Conservation (phyloP, 2,113 vertebrate species). For the Hydrochoerus hydrochaeris region DNA sequence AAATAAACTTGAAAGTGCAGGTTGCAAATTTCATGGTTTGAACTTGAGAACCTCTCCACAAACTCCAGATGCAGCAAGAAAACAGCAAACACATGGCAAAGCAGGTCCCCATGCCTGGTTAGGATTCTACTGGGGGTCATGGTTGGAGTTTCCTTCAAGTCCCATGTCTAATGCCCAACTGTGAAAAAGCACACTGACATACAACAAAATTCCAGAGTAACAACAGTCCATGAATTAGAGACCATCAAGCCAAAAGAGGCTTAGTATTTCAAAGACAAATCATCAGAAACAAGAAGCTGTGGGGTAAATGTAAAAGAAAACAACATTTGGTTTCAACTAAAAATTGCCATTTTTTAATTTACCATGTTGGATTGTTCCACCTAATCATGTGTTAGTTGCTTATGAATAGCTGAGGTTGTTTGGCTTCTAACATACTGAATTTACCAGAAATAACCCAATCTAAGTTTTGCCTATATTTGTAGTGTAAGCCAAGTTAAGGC, state of each 20-base stretch:
- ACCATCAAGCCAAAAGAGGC: neutral
- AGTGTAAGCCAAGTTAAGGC: neutral
- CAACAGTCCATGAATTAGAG: neutral
- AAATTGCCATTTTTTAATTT: neutral
- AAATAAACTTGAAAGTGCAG: neutral
- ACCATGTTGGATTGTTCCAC: neutral
- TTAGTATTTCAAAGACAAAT: neutral
- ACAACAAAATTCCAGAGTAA: neutral
- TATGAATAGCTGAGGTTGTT: neutral
- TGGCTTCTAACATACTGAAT: neutral
- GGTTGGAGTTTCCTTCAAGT: neutral
- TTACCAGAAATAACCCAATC: neutral
- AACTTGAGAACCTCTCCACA: neutral
- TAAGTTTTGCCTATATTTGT: neutral
- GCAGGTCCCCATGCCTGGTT: neutral
- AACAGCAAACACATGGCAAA: neutral
- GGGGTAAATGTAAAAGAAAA: neutral
- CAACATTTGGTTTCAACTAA: neutral
- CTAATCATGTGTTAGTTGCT: neutral
- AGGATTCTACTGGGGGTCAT: neutral
- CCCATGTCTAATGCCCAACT: too few species aligned
- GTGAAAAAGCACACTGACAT: neutral
- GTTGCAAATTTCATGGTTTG: neutral
- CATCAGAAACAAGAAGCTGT: neutral
- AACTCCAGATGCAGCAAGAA: neutral